Evolutionary conservation across 2,113 vertebrate species (phyloP).

Genomic region (Rhabdornis inornatus): DNA sequence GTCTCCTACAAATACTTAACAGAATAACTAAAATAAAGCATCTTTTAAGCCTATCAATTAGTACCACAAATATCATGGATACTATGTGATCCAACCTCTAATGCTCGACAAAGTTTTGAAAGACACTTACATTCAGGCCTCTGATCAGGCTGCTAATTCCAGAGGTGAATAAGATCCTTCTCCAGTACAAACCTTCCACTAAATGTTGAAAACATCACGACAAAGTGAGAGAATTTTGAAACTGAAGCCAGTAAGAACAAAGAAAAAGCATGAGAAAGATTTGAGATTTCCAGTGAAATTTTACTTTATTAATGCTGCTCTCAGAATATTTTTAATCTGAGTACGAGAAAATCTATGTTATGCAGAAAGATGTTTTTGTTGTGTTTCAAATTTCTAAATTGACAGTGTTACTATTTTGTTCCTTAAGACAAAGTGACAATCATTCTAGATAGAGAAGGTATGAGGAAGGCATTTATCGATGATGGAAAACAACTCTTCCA

Average conservation of each 20-base stretch:
- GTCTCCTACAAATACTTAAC: background rate
- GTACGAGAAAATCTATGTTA: background rate
- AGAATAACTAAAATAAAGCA: background rate
- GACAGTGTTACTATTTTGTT: background rate
- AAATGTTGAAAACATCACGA: background rate
- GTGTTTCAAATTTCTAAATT: background rate
- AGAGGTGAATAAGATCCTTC: background rate
- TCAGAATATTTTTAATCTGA: background rate
- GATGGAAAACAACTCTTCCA: background rate
- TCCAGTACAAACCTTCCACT: background rate
- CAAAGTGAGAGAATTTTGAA: background rate
- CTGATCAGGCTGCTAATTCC: background rate
- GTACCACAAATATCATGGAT: background rate
- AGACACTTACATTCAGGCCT: background rate
- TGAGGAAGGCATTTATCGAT: background rate
- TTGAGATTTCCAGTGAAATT: constrained; percentile 7
- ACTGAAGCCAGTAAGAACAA: background rate
- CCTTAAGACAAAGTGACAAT: background rate
- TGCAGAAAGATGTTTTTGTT: background rate
- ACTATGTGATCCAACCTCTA: background rate
- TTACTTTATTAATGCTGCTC: background rate
- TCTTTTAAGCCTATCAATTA: background rate
- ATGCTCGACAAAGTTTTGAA: background rate
- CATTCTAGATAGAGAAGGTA: background rate
- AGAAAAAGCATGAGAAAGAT: background rate